These are phyloP conservation scores for Heteractis magnifica DNA, from an alignment of 92 coral and sea anemone genomes.

Conservation along the genomic window DNA sequence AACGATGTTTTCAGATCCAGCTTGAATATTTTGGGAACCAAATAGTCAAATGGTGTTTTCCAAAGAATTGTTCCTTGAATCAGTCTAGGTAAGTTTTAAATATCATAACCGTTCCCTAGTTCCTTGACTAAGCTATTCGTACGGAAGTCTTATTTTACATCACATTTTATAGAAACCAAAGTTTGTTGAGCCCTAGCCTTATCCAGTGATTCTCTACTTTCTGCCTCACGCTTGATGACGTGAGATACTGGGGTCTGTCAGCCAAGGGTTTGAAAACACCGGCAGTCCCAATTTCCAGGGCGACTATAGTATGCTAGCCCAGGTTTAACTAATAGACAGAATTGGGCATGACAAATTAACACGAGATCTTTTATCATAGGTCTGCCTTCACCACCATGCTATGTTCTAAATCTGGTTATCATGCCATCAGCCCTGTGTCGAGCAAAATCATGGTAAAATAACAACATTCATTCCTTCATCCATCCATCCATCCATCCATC, in stretches of 20 bases:
- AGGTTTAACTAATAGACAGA: too few species aligned
- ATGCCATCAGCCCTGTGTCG: constrained; percentile 47
- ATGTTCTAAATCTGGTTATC: constrained; percentile 49
- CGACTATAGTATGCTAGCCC: too few species aligned
- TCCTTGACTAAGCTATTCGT: background rate
- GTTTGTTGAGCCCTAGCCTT: too few species aligned
- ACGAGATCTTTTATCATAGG: background rate
- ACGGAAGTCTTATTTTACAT: background rate
- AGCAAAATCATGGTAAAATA: constrained; percentile 20
- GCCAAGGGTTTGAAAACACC: too few species aligned
- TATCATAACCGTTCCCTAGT: too few species aligned
- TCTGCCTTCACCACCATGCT: constrained; percentile 27
- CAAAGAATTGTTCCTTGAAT: constrained; percentile 40
- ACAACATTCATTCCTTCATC: background rate
- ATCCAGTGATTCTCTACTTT: too few species aligned
- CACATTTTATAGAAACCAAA: too few species aligned
- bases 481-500: background rate
- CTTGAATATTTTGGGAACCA: constrained; percentile 43
- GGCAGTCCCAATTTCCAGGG: too few species aligned
- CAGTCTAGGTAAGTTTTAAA: constrained; percentile 29
- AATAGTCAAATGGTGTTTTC: constrained; percentile 51
- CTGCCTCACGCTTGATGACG: too few species aligned
- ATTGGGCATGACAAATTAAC: too few species aligned
- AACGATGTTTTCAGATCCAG: constrained; percentile 27
- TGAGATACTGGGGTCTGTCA: too few species aligned